Evolutionary conservation across 1,140 invertebrate genomes (phyloP).

Genomic region (Drosophila yakuba): DNA sequence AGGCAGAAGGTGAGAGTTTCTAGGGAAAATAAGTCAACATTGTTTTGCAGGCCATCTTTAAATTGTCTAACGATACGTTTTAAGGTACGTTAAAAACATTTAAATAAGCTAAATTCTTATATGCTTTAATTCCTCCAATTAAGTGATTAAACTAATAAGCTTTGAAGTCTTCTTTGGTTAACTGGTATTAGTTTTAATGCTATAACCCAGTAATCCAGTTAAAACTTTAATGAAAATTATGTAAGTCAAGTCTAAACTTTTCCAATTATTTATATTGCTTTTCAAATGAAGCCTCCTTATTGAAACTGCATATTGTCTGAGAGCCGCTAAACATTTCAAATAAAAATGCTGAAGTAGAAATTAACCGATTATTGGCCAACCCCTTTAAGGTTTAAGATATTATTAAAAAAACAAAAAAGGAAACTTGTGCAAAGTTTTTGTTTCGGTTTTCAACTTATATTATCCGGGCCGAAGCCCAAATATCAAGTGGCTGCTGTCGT

Average conservation of each 20-base stretch:
- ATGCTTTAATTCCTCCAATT: too few relatives aligned
- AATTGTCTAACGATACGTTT: background rate
- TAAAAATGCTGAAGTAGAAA: background rate
- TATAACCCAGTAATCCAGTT: too few relatives aligned
- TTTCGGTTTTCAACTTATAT: slow-evolving; percentile 14
- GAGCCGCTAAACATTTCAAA: background rate
- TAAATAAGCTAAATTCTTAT: background rate
- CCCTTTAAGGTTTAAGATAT: background rate
- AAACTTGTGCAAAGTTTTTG: background rate
- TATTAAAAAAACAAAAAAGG: background rate
- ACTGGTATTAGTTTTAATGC: too few relatives aligned
- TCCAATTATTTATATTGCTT: background rate
- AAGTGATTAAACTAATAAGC: too few relatives aligned
- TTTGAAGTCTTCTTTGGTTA: too few relatives aligned
- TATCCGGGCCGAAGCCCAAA: slow-evolving; percentile 4
- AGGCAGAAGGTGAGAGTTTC: slow-evolving; percentile 10
- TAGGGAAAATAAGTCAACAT: slow-evolving; percentile 14
- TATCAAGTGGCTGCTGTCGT: slow-evolving; percentile 17
- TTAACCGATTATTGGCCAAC: background rate
- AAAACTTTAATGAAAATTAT: too few relatives aligned
- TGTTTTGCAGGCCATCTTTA: background rate
- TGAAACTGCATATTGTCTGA: background rate
- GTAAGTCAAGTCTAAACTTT: too few relatives aligned
- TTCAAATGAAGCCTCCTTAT: background rate
- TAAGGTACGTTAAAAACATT: background rate